Percentiles rank a stretch among this genome's conserved stretches.
Evolutionary conservation across 2,113 vertebrate genomes (phyloP).

Genomic region (Scomber colias): DNA sequence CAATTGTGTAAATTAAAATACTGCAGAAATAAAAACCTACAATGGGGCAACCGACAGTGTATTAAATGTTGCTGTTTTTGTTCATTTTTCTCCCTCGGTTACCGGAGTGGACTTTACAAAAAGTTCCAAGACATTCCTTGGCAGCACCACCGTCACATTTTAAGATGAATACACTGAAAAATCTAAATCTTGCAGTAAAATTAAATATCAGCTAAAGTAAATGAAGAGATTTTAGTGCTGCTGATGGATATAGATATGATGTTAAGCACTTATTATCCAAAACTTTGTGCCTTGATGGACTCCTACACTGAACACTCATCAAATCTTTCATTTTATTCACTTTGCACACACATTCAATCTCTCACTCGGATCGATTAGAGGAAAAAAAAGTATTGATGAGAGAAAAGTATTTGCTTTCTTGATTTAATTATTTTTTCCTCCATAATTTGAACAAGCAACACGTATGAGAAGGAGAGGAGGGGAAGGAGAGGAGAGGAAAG

Average conservation of each 20-base stretch:
- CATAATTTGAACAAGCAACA: conserved; percentile 10
- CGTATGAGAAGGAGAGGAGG: neutral
- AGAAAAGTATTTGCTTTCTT: neutral
- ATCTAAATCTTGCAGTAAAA: neutral
- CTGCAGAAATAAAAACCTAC: neutral
- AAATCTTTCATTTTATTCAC: conserved; percentile 48
- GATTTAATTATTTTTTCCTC: neutral
- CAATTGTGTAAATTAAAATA: neutral
- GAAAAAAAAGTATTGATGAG: conserved; percentile 13
- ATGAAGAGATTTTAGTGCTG: conserved; percentile 15
- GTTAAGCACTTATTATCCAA: conserved; percentile 30
- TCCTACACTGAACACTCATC: conserved; percentile 47
- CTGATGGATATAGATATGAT: conserved; percentile 11
- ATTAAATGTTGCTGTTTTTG: neutral
- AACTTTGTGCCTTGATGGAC: conserved; percentile 43
- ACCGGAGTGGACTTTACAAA: neutral
- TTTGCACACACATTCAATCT: conserved; percentile 6
- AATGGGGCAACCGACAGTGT: neutral
- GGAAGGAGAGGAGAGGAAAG: neutral
- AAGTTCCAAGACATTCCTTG: neutral
- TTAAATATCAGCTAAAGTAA: conserved; percentile 6
- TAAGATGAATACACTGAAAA: neutral
- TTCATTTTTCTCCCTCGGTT: neutral
- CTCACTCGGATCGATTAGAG: conserved; percentile 27
- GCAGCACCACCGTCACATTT: conserved; percentile 1